Evolutionary conservation across 23 tunicate species (phyloP), one percentile per base, ranked within the genome.

Genomic region (Corella eumyota): DNA sequence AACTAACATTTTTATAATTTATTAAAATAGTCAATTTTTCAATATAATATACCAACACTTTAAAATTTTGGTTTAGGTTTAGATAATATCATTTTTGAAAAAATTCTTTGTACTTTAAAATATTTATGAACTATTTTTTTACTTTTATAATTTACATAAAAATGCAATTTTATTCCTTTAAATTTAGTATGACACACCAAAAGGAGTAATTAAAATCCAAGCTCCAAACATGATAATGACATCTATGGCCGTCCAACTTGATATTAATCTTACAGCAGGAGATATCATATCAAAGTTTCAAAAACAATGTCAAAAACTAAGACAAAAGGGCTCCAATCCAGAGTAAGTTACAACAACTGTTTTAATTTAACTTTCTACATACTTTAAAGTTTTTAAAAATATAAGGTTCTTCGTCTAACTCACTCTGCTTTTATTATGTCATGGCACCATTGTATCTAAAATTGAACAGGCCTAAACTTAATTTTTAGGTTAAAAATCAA

Each of bases 201-300:
- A 84, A 27, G 80, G 80, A 1, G 69, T 84, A 29, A 84, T 84
- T 7, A 83, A 83, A 3, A 83, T 84, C 27, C 73, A 74, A 45
- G 94, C 75, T 11, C 84, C 81, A 24, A 64, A 84, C 61, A 73
- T 77, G 78, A 56, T 61, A 33, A 70, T 85, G 75, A 77, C 85
- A n/a, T 85, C 95, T 31, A 85, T 85, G 73, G 85, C 95, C 22
- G 95, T 85, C 4, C 85, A 85, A 61, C 80, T 85, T 20, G 85
- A 85, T 32, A 32, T 49, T 6, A 49, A 65, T 1, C 62, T 71
- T 25, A 77, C 79, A 1, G 95, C 85, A 0, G 73, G 85, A 35
- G 95, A 85, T 59, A 71, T 85, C 67, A 71, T 85, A 30, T 71
- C 65, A 24, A 65, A 71, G 25, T 85, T 78, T 59, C 85, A 77